A percentile compares a stretch with the other conserved stretches of the same genome.
Evolutionary conservation across 2,113 vertebrate genomes (phyloP).

Genomic region (Lophotis ruficrista): DNA sequence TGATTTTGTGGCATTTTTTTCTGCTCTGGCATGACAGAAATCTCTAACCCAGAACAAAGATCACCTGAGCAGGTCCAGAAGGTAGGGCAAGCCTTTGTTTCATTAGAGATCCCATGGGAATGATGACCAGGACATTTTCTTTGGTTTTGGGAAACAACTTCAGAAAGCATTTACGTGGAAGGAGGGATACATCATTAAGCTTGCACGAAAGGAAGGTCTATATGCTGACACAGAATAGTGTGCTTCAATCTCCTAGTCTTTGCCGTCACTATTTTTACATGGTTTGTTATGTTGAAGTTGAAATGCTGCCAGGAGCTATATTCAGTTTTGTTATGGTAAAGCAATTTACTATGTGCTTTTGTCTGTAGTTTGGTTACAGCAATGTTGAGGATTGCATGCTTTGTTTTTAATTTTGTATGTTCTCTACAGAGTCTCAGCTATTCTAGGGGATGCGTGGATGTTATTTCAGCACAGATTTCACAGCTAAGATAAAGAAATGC

Average conservation of each 20-base stretch:
- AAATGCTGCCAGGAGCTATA: not conserved
- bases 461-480: not conserved
- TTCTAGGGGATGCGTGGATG: not conserved
- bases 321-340: not conserved
- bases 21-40: not conserved
- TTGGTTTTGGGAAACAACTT: not conserved
- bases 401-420: not conserved
- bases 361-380: not conserved
- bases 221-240: not conserved
- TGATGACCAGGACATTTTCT: not conserved
- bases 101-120: not conserved
- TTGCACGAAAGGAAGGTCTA: not conserved
- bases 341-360: not conserved
- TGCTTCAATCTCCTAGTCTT: not conserved
- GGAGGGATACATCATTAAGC: not conserved
- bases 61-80: not conserved
- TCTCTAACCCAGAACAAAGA: not conserved
- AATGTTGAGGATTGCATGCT: not conserved
- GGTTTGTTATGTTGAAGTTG: not conserved
- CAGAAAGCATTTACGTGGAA: not conserved
- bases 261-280: not conserved
- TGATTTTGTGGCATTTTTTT: accelerated
- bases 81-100: not conserved
- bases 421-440: not conserved
- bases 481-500: not conserved